Evolutionary conservation across 2,113 vertebrate genomes (phyloP), one percentile per base, ranked within the genome.

Genomic region (Phaetusa simplex): DNA sequence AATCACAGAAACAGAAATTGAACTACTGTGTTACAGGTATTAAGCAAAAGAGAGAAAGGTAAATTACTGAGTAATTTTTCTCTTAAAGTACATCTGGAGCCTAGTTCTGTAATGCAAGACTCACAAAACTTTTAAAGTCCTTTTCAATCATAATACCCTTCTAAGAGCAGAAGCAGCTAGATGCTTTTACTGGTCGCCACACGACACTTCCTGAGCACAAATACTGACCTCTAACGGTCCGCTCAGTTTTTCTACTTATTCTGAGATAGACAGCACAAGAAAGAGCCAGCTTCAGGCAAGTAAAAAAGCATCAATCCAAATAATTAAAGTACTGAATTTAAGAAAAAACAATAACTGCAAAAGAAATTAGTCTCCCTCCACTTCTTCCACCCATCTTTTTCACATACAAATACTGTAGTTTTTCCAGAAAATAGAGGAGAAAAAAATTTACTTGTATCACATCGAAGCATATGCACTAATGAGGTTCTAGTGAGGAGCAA

Each of bases 221-320:
- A 85, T 69, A 79, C 92, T 90, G 88, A 93, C 90, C 85, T 90
- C 92, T 92, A 95, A 94, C 0, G 70, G 94, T 42, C 24, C 13
- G 4, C 40, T 47, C n/a, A 7, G 4, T 56, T 61, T 71, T 53
- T 50, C 90, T 58, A 61, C 43, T 66, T 43, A 0, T 13, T 24
- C 29, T 19, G 38, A 55, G 5, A 7, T 4, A 49, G 5, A 20
- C 26, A 43, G 20, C 0, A 0, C 34, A 32, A 49, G 30, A 53
- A 8, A 26, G 55, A 56, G 12, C 3, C 64, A 66, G 47, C 38
- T 78, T 66, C 77, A 55, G 13, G 14, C 14, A 64, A 29, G 55
- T 9, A 36, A 24, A 26, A 64, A 66, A 59, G 10, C 62, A 76
- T 2, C 38, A 47, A n/a, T 18, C 32, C 66, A 21, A 45, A 38